Conservation (phyloP, 2,888 invertebrate species). For the Antheraea yamamai region DNA sequence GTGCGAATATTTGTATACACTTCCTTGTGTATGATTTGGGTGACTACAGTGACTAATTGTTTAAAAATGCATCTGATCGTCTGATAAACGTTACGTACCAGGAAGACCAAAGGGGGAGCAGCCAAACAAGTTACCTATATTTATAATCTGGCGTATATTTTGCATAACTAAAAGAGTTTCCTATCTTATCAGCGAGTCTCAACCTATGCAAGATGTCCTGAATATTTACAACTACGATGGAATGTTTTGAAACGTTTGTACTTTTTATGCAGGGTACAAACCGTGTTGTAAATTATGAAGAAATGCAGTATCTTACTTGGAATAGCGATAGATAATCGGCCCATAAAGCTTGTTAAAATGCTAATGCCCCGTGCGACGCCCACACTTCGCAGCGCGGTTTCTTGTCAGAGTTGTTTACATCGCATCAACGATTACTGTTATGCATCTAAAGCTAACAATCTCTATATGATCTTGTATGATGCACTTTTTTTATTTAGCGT, state of each 20-base stretch:
- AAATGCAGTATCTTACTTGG: constrained; percentile 28
- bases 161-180: not conserved
- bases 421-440: not conserved
- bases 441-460: not conserved
- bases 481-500: not conserved
- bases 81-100: not conserved
- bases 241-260: not conserved
- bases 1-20: constrained; percentile 52
- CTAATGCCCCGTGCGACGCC: constrained; percentile 43
- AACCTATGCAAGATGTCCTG: not conserved
- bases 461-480: not conserved
- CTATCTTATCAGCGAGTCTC: not conserved
- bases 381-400: constrained; percentile 31
- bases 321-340: constrained; percentile 41
- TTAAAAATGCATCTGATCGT: not conserved
- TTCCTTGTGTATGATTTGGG: constrained; percentile 27
- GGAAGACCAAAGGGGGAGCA: not conserved
- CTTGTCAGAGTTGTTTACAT: not conserved
- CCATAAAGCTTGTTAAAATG: constrained; percentile 46
- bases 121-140: not conserved
- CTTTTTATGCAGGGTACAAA: not conserved
- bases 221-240: not conserved
- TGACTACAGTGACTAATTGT: constrained; percentile 23
- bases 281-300: constrained; percentile 12
- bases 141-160: not conserved